These are phyloP conservation scores for Leucophenga varia DNA, from an alignment of 1,140 invertebrate genomes.

Conservation along the genomic window DNA sequence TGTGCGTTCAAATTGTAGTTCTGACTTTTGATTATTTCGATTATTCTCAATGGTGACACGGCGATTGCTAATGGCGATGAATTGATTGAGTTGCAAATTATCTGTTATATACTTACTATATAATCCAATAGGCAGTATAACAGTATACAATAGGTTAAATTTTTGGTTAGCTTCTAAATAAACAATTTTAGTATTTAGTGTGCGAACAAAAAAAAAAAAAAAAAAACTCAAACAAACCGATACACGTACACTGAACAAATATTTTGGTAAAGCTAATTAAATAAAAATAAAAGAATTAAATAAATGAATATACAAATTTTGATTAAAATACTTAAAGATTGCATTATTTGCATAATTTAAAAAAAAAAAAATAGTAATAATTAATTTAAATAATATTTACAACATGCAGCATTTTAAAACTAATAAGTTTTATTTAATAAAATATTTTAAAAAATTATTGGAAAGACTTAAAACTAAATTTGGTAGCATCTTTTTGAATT, in stretches of 20 bases:
- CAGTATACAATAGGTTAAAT: constrained; percentile 24
- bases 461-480: not conserved
- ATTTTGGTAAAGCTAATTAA: too few species aligned
- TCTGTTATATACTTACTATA: constrained; percentile 56
- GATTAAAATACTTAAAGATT: constrained; percentile 18
- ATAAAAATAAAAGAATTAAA: too few species aligned
- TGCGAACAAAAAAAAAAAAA: too few species aligned
- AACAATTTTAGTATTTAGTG: too few species aligned
- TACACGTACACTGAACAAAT: constrained; percentile 52
- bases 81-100: constrained; percentile 38
- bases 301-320: too few species aligned
- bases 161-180: constrained; percentile 21
- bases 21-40: too few species aligned
- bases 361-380: constrained; percentile 3
- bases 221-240: too few species aligned
- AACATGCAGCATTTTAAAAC: too few species aligned
- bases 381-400: constrained; percentile 1
- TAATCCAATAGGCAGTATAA: constrained; percentile 32
- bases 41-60: constrained; percentile 39
- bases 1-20: constrained; percentile 14
- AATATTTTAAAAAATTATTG: not conserved
- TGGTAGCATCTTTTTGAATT: constrained; percentile 1
- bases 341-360: constrained; percentile 5
- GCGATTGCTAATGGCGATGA: constrained; percentile 40
- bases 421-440: too few species aligned